Conservation (phyloP, 2,888 invertebrate species). For the Macrophya alboannulata region DNA sequence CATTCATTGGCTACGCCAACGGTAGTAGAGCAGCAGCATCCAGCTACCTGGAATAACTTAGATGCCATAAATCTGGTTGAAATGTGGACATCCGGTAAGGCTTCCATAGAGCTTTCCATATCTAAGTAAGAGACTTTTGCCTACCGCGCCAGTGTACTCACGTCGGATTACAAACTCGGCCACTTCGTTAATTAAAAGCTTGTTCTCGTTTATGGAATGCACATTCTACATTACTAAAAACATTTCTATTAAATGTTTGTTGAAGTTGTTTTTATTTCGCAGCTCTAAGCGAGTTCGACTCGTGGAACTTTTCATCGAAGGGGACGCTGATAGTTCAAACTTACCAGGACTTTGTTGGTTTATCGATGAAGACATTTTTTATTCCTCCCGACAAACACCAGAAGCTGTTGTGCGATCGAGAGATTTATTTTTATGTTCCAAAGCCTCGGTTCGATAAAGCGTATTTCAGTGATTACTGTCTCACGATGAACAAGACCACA, state of each 20-base stretch:
- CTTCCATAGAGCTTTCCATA: neutral
- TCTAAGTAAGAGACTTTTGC: neutral
- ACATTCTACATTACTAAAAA: neutral
- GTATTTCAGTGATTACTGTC: constrained; percentile 10
- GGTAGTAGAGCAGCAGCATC: constrained; percentile 32
- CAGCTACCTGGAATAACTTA: constrained; percentile 50
- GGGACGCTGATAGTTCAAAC: neutral
- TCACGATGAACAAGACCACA: neutral
- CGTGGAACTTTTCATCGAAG: neutral
- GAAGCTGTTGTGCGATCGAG: neutral
- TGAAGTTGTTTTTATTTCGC: neutral
- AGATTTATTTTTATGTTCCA: constrained; percentile 13
- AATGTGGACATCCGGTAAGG: constrained; percentile 28
- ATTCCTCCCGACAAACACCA: constrained; percentile 21
- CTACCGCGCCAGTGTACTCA: neutral
- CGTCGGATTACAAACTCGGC: neutral
- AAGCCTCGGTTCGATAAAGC: neutral
- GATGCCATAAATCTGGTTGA: constrained; percentile 47
- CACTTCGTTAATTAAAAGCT: neutral
- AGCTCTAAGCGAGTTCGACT: neutral
- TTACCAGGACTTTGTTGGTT: neutral
- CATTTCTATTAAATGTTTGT: neutral
- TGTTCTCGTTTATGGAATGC: neutral
- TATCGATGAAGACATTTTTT: constrained; percentile 4
- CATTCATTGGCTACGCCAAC: constrained; percentile 35